Conservation (phyloP, 2,113 vertebrate genomes). For the Paratilapia polleni region DNA sequence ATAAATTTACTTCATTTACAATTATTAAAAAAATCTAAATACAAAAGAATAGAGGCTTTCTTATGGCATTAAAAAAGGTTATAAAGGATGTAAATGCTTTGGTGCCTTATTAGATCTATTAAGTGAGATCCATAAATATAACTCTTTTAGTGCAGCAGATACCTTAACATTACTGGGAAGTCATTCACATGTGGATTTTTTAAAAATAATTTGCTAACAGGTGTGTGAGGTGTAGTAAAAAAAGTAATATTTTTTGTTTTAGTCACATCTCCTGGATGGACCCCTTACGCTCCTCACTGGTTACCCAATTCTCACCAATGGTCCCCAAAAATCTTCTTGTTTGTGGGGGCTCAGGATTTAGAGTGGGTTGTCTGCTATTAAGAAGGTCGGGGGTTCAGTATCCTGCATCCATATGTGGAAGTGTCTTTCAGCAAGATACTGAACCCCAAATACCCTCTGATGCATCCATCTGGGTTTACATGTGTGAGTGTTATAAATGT, state of each 20-base stretch:
- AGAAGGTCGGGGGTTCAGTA: too few relatives aligned
- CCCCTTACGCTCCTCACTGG: too few relatives aligned
- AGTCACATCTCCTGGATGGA: too few relatives aligned
- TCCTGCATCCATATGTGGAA: too few relatives aligned
- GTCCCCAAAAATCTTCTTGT: not conserved
- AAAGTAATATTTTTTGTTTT: not conserved
- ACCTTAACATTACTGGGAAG: not conserved
- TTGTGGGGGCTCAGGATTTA: too few relatives aligned
- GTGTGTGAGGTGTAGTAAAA: not conserved
- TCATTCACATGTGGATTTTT: too few relatives aligned
- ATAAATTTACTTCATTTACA: not conserved
- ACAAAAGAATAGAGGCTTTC: not conserved
- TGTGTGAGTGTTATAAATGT: not conserved
- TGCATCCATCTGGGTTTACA: not conserved
- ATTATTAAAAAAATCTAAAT: not conserved
- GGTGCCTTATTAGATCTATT: not conserved
- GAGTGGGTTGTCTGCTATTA: too few relatives aligned
- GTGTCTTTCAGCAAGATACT: not conserved
- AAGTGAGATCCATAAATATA: not conserved
- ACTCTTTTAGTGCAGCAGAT: too few relatives aligned
- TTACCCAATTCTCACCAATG: not conserved
- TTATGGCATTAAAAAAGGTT: not conserved
- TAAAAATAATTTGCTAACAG: too few relatives aligned
- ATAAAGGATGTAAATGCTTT: not conserved
- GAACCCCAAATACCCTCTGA: not conserved